A percentile compares a stretch with the other conserved stretches of the same genome.
Conservation (phyloP, 2,113 vertebrate genomes). For the Malurus elegans region DNA sequence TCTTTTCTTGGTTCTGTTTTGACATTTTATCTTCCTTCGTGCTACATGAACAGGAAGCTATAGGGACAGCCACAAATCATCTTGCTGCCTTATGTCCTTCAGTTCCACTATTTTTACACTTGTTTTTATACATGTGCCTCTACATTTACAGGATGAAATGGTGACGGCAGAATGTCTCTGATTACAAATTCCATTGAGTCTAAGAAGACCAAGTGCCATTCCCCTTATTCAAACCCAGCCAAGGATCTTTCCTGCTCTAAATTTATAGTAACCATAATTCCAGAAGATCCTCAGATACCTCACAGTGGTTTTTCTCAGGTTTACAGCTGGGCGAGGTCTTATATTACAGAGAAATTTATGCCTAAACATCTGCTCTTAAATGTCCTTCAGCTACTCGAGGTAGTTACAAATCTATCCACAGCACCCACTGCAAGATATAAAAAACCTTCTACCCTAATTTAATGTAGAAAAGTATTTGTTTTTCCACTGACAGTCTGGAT, state of each 20-base stretch:
- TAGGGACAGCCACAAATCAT: neutral
- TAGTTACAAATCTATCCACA: constrained; percentile 31
- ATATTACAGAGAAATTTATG: constrained; percentile 39
- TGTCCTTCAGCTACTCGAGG: neutral
- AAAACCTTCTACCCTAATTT: neutral
- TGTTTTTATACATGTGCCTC: neutral
- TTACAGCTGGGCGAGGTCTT: constrained; percentile 34
- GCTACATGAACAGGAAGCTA: constrained; percentile 4
- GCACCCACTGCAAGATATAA: neutral
- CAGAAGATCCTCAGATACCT: constrained; percentile 34
- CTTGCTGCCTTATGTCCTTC: neutral
- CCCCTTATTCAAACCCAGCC: neutral
- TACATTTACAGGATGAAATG: neutral
- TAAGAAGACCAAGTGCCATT: neutral
- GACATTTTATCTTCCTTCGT: constrained; percentile 9
- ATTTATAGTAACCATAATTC: constrained; percentile 53
- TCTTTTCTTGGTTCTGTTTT: constrained; percentile 7
- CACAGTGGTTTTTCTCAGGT: neutral
- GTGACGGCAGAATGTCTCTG: neutral
- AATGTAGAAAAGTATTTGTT: neutral
- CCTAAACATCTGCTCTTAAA: constrained; percentile 44
- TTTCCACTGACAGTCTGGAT: neutral
- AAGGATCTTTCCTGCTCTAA: neutral
- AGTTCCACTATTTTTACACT: constrained; percentile 21
- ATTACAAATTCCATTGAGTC: neutral